A percentile compares a stretch with the other conserved stretches of the same genome.
phyloP scores from a whole-genome alignment of 2,113 vertebrate species.

The Ancistrus triradiatus region DNA sequence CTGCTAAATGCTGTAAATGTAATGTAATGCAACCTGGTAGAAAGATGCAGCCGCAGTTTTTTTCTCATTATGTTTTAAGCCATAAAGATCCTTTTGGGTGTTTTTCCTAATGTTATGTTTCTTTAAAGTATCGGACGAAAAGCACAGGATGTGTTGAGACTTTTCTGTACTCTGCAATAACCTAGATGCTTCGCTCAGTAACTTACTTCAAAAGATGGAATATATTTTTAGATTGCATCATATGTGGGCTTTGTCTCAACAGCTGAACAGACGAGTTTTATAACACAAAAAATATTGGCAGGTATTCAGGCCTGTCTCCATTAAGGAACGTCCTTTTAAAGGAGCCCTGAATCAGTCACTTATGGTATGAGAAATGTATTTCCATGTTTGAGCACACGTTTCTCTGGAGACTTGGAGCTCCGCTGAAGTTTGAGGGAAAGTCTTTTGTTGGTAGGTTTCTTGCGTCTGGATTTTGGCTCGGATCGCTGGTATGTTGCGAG shows the following conservation, averaged over 20 bases:
- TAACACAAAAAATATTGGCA: neutral
- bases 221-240: slow-evolving; percentile 13
- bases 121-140: too few species aligned
- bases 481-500: slow-evolving; percentile 61
- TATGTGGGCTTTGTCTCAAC: slow-evolving; percentile 18
- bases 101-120: too few species aligned
- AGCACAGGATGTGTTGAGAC: too few species aligned
- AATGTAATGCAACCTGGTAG: too few species aligned
- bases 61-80: too few species aligned
- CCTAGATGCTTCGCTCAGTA: too few species aligned
- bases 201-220: slow-evolving; percentile 1
- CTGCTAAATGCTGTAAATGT: too few species aligned
- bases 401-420: neutral
- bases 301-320: neutral
- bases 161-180: too few species aligned
- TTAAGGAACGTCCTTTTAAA: neutral
- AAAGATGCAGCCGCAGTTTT: too few species aligned
- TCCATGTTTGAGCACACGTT: neutral
- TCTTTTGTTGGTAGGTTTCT: slow-evolving; percentile 53
- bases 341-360: neutral
- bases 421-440: slow-evolving; percentile 15
- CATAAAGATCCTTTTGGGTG: too few species aligned
- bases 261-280: slow-evolving; percentile 10
- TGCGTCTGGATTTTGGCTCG: slow-evolving; percentile 59
- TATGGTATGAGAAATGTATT: neutral